A percentile compares a stretch with the other conserved stretches of the same genome.
phyloP scores from a whole-genome alignment of 2,113 vertebrate genomes.

The Paraplagusia blochii region DNA sequence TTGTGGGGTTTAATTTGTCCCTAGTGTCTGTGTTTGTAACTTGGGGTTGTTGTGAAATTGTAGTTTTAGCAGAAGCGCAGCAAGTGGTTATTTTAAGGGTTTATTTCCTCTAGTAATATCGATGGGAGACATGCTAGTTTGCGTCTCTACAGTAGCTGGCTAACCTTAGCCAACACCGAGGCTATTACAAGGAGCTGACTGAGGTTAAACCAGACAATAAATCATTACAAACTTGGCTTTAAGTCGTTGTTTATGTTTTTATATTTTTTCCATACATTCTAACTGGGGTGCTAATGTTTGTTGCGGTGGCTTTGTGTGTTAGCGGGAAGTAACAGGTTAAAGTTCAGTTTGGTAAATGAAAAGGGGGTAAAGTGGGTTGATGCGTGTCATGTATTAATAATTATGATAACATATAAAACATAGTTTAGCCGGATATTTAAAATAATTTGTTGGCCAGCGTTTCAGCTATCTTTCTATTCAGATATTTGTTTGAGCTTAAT shows the following conservation, averaged over 20 bases:
- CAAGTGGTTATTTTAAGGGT: not conserved
- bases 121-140: constrained; percentile 43
- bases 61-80: not conserved
- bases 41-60: not conserved
- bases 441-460: not conserved
- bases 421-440: not conserved
- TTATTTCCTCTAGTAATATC: constrained; percentile 26
- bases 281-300: not conserved
- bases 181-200: not conserved
- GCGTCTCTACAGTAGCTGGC: constrained; percentile 25
- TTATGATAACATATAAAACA: no score
- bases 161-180: constrained; percentile 26
- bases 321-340: not conserved
- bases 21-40: not conserved
- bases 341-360: not conserved
- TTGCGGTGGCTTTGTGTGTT: not conserved
- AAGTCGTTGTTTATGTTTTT: no score
- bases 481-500: not conserved
- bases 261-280: not conserved
- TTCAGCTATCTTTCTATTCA: not conserved
- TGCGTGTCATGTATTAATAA: constrained; percentile 4
- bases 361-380: constrained; percentile 1
- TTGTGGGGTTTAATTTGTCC: constrained; percentile 1
- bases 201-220: not conserved
- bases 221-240: not conserved